Evolutionary conservation across 2,888 invertebrate genomes (phyloP), one percentile per base, ranked within the genome.

Genomic region (Trissolcus brochymenae): DNA sequence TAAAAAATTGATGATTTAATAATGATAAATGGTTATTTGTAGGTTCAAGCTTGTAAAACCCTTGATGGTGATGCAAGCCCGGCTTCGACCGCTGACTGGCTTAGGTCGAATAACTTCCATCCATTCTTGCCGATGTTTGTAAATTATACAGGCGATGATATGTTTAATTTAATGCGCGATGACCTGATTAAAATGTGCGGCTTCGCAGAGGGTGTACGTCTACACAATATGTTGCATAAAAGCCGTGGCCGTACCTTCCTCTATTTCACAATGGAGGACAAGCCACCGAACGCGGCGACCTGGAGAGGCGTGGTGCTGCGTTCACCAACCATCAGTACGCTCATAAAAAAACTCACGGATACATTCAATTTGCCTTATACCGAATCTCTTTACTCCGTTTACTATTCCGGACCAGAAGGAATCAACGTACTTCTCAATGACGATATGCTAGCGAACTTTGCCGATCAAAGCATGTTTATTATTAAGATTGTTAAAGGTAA

Each of bases 141-240:
- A 75, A 95, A 94, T 87, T 98, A 96, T 90, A 94, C 95, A 43
- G 98, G 96, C 16, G 92, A 95, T 17, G 98, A 98, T 90, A 92
- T 98, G 86, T 91, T 98, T 81, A 93, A 97, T 88, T 91, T 98
- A 88, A 94, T 95, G 0, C 93, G 97, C 53, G 96, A 97, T 79
- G 98, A 98, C 90, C 91, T 98, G 49, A 96, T 98, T 70, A 96
- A 98, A 90, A 96, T 98, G 72, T 98, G 97, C 89, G 98, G 98
- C 0, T 91, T 97, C 75, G 95, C 97, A 43, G 98, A 98, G 88
- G 98, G 98, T 4, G 98, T 98, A 72, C 93, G 98, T 81, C 92
- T 98, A 75, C 97, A 94, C 90, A 98, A 98, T 89, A 95, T 95
- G 40, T 90, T 98, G 55, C 96, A 96, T 85, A 93, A 82, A 95